A percentile compares a stretch with the other conserved stretches of the same genome.
Conservation (phyloP, 1,140 invertebrate genomes). For the Drosophila murphyi region DNA sequence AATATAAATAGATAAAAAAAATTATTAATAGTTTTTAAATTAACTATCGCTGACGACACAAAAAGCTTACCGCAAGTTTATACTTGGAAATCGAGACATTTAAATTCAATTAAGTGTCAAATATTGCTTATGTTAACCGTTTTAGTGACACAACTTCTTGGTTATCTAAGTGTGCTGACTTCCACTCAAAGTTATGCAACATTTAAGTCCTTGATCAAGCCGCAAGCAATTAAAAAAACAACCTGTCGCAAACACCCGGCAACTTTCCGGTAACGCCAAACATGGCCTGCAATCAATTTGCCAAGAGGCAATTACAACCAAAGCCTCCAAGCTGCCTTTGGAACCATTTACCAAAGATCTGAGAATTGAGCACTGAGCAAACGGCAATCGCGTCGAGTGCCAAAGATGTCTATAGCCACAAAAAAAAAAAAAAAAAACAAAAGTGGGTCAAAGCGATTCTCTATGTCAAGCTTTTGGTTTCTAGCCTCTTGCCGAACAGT, state of each 20-base stretch:
- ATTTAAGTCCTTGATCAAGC: constrained; percentile 19
- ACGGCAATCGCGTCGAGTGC: background rate
- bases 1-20: constrained; percentile 6
- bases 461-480: constrained; percentile 51
- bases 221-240: constrained; percentile 38
- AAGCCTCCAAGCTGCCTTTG: constrained; percentile 17
- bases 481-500: constrained; percentile 27
- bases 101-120: background rate
- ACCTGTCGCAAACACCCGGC: constrained; percentile 21
- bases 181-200: constrained; percentile 29
- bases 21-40: background rate
- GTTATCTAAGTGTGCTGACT: constrained; percentile 2
- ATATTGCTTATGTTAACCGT: background rate
- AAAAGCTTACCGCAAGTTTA: background rate
- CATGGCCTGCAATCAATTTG: constrained; percentile 25
- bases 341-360: constrained; percentile 33
- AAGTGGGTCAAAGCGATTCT: constrained; percentile 68
- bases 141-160: background rate
- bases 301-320: constrained; percentile 29
- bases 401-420: constrained; percentile 56
- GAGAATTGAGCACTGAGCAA: background rate
- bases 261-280: constrained; percentile 55
- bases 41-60: background rate
- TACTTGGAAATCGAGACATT: background rate
- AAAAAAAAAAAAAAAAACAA: constrained; percentile 30